phyloP scores from a whole-genome alignment of 2,797 vertebrate species.

The Myioborus miniatus region DNA sequence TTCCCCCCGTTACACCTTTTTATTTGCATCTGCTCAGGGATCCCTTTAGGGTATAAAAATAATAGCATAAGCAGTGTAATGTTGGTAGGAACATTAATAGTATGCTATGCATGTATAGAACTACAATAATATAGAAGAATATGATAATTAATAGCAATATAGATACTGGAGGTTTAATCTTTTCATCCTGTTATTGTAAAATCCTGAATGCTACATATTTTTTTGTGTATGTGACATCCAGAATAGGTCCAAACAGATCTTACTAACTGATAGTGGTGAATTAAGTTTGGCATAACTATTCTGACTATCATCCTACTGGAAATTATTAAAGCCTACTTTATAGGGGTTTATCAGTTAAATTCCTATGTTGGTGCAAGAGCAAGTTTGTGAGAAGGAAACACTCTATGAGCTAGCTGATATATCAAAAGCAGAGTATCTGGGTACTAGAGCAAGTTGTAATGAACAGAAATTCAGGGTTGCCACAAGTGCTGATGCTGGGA shows the following conservation, averaged over 20 bases:
- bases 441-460: not conserved
- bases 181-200: not conserved
- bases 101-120: not conserved
- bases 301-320: not conserved
- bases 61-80: not conserved
- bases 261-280: not conserved
- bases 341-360: not conserved
- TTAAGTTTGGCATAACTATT: not conserved
- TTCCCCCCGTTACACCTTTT: not conserved
- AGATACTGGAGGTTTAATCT: not conserved
- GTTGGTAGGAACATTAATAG: not conserved
- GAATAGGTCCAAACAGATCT: not conserved
- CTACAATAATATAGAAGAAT: not conserved
- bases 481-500: not conserved
- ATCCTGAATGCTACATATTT: not conserved
- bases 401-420: not conserved
- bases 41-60: not conserved
- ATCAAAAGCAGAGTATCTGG: not conserved
- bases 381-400: not conserved
- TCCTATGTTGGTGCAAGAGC: not conserved
- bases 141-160: not conserved
- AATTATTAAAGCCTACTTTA: not conserved
- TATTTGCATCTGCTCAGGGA: not conserved
- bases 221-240: not conserved
- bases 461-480: not conserved